These are phyloP conservation scores for Aricia agestis DNA, from an alignment of 1,140 invertebrate species.

Conservation along the genomic window DNA sequence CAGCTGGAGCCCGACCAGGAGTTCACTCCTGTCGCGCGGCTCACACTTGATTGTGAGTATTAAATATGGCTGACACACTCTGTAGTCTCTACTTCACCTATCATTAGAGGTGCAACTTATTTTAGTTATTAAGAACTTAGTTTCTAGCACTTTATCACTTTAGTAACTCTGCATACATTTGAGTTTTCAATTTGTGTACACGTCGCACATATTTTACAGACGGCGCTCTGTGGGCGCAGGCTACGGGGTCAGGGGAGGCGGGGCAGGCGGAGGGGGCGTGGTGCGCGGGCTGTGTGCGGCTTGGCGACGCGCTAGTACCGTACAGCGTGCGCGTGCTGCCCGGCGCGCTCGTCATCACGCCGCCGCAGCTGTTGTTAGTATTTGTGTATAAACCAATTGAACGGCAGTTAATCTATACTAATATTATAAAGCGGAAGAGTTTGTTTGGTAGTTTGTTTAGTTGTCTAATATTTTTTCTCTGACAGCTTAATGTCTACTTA, in stretches of 20 bases:
- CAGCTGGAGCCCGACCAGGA: slow-evolving; percentile 46
- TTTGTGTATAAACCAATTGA: too few relatives aligned
- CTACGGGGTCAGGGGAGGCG: slow-evolving; percentile 19
- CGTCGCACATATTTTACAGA: slow-evolving; percentile 25
- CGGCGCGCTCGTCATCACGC: slow-evolving; percentile 41
- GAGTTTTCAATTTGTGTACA: too few relatives aligned
- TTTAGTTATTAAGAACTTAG: too few relatives aligned
- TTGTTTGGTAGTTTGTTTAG: too few relatives aligned
- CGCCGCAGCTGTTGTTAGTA: slow-evolving; percentile 40
- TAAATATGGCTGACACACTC: not conserved
- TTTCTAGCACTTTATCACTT: too few relatives aligned
- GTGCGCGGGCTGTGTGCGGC: slow-evolving; percentile 47
- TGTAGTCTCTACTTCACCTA: too few relatives aligned
- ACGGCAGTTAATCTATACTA: too few relatives aligned
- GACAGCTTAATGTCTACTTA: too few relatives aligned
- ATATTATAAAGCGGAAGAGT: not conserved
- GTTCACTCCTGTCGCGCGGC: slow-evolving; percentile 78
- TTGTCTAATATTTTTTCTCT: too few relatives aligned
- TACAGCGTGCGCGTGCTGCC: slow-evolving; percentile 52
- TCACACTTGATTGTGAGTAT: slow-evolving; percentile 87
- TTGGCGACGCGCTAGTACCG: slow-evolving; percentile 43
- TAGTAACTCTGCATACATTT: too few relatives aligned
- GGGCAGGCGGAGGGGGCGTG: slow-evolving; percentile 34
- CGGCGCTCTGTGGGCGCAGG: slow-evolving; percentile 41
- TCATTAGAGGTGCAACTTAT: too few relatives aligned